phyloP scores from a whole-genome alignment of 2,797 vertebrate genomes.

The Microctenopoma steveboyesi region DNA sequence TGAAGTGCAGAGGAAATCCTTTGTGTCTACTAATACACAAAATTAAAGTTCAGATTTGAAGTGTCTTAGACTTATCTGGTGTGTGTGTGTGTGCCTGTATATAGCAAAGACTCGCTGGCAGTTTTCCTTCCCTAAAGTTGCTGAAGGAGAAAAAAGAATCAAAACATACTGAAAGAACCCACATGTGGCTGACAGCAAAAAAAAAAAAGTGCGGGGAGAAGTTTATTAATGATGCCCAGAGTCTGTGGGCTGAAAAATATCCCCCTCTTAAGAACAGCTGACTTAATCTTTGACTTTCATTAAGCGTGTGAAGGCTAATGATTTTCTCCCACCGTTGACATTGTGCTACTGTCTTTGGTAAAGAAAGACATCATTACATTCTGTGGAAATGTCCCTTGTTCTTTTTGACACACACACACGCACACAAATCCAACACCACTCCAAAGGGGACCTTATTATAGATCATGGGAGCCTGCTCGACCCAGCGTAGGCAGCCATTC shows the following conservation, averaged over 20 bases:
- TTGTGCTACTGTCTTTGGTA: constrained; percentile 63
- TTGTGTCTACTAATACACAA: constrained; percentile 18
- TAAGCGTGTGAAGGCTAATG: constrained; percentile 79
- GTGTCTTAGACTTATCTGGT: constrained; percentile 4
- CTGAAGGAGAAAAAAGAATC: constrained; percentile 54
- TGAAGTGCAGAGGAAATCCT: constrained; percentile 30
- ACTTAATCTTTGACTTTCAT: constrained; percentile 83
- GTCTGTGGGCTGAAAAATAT: constrained; percentile 67
- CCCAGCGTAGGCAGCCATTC: constrained; percentile 47
- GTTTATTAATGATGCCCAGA: constrained; percentile 72
- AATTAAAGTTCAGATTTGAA: neutral
- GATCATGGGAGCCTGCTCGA: constrained; percentile 49
- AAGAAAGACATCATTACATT: constrained; percentile 72
- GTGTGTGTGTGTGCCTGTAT: neutral
- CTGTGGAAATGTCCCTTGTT: constrained; percentile 66
- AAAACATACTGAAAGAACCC: constrained; percentile 51
- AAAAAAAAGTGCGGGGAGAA: constrained; percentile 14
- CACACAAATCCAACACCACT: constrained; percentile 40
- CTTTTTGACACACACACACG: constrained; percentile 24
- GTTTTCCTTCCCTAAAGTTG: constrained; percentile 39
- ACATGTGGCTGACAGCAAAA: constrained; percentile 47
- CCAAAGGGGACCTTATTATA: constrained; percentile 69
- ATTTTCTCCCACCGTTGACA: constrained; percentile 64
- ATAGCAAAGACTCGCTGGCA: constrained; percentile 11
- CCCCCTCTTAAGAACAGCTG: constrained; percentile 69